Conservation (phyloP, 2,797 vertebrate species). For the Eupleurogrammus muticus region DNA sequence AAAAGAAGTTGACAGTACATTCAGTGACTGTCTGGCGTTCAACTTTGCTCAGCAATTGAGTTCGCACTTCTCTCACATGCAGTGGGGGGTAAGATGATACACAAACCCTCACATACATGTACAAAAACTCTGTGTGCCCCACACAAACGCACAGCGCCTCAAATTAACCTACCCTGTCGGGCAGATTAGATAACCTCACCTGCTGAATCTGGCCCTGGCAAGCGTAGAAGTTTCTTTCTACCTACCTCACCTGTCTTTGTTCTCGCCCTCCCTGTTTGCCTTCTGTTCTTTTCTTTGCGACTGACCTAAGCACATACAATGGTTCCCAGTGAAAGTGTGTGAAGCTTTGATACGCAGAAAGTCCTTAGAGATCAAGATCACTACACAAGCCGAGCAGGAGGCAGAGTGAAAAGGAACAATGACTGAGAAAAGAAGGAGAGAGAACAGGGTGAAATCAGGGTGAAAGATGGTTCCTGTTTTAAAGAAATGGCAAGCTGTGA, state of each 20-base stretch:
- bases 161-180: slow-evolving; percentile 65
- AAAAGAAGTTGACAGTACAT: slow-evolving; percentile 63
- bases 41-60: slow-evolving; percentile 47
- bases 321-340: slow-evolving; percentile 76
- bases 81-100: slow-evolving; percentile 42
- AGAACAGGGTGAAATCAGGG: slow-evolving; percentile 61
- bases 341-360: slow-evolving; percentile 71
- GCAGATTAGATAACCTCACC: slow-evolving; percentile 79
- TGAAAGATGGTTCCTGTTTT: slow-evolving; percentile 66
- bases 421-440: slow-evolving; percentile 46
- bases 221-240: slow-evolving; percentile 60
- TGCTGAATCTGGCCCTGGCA: slow-evolving; percentile 69
- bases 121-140: slow-evolving; percentile 26
- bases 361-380: slow-evolving; percentile 74
- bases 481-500: slow-evolving; percentile 74
- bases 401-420: slow-evolving; percentile 53
- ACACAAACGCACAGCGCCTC: slow-evolving; percentile 27
- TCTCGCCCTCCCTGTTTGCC: slow-evolving; percentile 59
- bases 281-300: slow-evolving; percentile 71
- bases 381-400: slow-evolving; percentile 66
- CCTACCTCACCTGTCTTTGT: slow-evolving; percentile 50
- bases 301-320: slow-evolving; percentile 67
- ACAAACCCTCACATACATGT: slow-evolving; percentile 15
- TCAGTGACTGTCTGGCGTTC: slow-evolving; percentile 52
- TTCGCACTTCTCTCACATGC: slow-evolving; percentile 38